Conservation (phyloP, 2,113 vertebrate species). For the Sinocyclocheilus maitianheensis region DNA sequence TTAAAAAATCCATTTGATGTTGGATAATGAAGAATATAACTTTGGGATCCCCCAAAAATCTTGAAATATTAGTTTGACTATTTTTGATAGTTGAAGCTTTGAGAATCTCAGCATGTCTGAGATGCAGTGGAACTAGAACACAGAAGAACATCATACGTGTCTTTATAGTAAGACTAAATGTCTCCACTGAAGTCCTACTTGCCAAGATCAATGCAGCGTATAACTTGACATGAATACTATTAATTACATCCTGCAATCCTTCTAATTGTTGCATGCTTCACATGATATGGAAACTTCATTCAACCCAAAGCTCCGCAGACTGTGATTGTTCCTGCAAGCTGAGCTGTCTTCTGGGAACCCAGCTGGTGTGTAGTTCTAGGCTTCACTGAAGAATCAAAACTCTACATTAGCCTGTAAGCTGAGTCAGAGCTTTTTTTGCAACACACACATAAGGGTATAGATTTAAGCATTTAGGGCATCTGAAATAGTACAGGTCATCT, state of each 20-base stretch:
- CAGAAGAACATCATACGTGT: too few relatives aligned
- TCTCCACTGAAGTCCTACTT: constrained; percentile 5
- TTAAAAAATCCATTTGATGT: too few relatives aligned
- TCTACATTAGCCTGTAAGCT: constrained; percentile 52
- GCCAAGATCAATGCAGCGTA: constrained; percentile 1
- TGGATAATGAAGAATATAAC: too few relatives aligned
- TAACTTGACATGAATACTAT: constrained; percentile 16
- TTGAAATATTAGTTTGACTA: too few relatives aligned
- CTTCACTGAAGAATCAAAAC: constrained; percentile 57
- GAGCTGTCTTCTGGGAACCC: too few relatives aligned
- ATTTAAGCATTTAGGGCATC: constrained; percentile 59
- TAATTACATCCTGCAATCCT: constrained; percentile 20
- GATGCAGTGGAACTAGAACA: not conserved
- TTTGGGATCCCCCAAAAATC: too few relatives aligned
- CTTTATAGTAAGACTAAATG: constrained; percentile 4
- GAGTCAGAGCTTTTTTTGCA: constrained; percentile 56
- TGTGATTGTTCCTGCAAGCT: constrained; percentile 3
- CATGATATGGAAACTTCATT: constrained; percentile 43
- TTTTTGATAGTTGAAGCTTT: not conserved
- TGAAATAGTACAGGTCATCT: constrained; percentile 64
- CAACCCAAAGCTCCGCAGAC: constrained; percentile 35
- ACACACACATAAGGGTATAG: constrained; percentile 64
- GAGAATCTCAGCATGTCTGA: not conserved
- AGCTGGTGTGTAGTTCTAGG: constrained; percentile 25
- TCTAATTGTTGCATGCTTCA: constrained; percentile 33